Evolutionary conservation across 2,888 invertebrate genomes (phyloP).

Genomic region (Callinectes sapidus): DNA sequence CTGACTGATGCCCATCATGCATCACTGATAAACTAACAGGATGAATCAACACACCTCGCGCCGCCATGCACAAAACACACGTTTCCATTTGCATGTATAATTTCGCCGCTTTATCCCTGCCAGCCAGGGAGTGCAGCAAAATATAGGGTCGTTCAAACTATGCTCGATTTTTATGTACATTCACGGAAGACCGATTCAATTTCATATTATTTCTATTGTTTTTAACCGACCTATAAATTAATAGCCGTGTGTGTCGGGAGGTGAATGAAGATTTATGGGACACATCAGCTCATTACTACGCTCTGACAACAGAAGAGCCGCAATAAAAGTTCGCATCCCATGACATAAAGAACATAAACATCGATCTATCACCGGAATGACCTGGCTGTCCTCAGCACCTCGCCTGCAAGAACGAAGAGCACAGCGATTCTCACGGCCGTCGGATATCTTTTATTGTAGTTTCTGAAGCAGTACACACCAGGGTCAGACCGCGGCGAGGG

Average conservation of each 20-base stretch:
- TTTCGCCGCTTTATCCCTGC: slow-evolving; percentile 7
- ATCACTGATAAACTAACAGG: slow-evolving; percentile 21
- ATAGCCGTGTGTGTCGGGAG: not conserved
- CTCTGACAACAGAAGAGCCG: slow-evolving; percentile 3
- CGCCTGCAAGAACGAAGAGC: not conserved
- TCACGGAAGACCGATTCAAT: not conserved
- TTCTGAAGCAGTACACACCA: not conserved
- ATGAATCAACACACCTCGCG: slow-evolving; percentile 21
- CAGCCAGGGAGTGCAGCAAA: slow-evolving; percentile 12
- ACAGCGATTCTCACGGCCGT: not conserved
- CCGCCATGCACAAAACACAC: slow-evolving; percentile 17
- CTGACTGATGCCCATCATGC: not conserved
- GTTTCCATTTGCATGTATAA: slow-evolving; percentile 25
- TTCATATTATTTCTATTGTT: not conserved
- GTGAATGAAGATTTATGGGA: not conserved
- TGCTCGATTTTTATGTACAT: slow-evolving; percentile 5
- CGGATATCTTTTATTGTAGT: not conserved
- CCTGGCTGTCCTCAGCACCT: not conserved
- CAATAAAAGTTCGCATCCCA: not conserved
- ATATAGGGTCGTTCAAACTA: slow-evolving; percentile 21
- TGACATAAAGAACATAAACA: not conserved
- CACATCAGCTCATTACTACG: not conserved
- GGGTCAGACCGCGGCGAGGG: not conserved
- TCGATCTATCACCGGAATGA: not conserved
- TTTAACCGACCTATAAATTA: not conserved